A percentile compares a stretch with the other conserved stretches of the same genome.
These are phyloP conservation scores for Holocentrus rufus DNA, from an alignment of 2,797 vertebrate genomes.

Conservation along the genomic window DNA sequence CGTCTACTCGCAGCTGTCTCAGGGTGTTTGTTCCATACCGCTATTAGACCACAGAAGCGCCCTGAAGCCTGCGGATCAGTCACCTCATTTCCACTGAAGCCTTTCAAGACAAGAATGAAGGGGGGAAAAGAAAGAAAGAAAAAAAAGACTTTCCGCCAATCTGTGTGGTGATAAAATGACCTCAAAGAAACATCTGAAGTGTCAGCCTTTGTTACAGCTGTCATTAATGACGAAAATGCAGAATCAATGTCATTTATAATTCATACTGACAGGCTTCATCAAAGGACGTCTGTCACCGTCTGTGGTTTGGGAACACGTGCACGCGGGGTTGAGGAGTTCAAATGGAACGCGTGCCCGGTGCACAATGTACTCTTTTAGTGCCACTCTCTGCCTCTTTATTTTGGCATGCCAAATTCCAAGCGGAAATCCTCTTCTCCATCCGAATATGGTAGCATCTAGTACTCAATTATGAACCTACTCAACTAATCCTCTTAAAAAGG, in stretches of 20 bases:
- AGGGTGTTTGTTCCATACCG: not conserved
- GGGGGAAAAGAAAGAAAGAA: not conserved
- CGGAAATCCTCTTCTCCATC: slow-evolving; percentile 19
- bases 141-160: not conserved
- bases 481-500: slow-evolving; percentile 58
- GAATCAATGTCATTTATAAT: slow-evolving; percentile 49
- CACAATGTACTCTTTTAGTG: slow-evolving; percentile 8
- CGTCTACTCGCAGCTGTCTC: too few relatives aligned
- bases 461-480: slow-evolving; percentile 31
- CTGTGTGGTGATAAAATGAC: slow-evolving; percentile 18
- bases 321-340: slow-evolving; percentile 38
- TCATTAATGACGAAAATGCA: slow-evolving; percentile 51
- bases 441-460: slow-evolving; percentile 52
- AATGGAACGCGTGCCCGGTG: slow-evolving; percentile 15
- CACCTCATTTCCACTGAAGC: slow-evolving; percentile 26
- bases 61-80: slow-evolving; percentile 25
- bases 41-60: not conserved
- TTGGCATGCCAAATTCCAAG: slow-evolving; percentile 13
- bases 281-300: slow-evolving; percentile 28
- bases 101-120: not conserved
- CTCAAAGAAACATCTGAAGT: slow-evolving; percentile 33
- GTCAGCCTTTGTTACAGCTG: slow-evolving; percentile 37
- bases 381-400: slow-evolving; percentile 33
- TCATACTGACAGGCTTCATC: slow-evolving; percentile 48
- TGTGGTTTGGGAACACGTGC: slow-evolving; percentile 9